Percentiles rank a stretch among this genome's conserved stretches.
Conservation (phyloP, 2,888 invertebrate species). For the Lycaena phlaeas region DNA sequence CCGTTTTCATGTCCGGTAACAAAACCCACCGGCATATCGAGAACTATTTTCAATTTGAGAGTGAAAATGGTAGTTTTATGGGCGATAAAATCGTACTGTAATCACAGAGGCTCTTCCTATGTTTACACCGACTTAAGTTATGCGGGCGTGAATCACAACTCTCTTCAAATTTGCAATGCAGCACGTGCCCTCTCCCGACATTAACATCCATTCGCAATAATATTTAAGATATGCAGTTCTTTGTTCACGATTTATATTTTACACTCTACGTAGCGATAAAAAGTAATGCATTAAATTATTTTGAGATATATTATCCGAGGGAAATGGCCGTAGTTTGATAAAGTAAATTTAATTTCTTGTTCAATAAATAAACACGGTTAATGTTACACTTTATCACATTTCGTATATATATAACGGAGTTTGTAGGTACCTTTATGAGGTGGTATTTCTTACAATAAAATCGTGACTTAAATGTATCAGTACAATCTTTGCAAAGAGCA, state of each 20-base stretch:
- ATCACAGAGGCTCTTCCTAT: neutral
- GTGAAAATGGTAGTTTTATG: neutral
- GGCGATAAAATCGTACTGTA: neutral
- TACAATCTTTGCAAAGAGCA: slow-evolving; percentile 33
- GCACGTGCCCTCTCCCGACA: neutral
- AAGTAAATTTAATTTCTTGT: neutral
- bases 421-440: slow-evolving; percentile 33
- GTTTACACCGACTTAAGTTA: neutral
- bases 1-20: slow-evolving; percentile 52
- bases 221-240: too few relatives aligned
- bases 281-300: neutral
- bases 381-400: neutral
- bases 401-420: slow-evolving; percentile 10
- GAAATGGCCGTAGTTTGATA: too few relatives aligned
- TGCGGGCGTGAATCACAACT: neutral
- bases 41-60: neutral
- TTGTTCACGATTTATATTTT: too few relatives aligned
- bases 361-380: neutral
- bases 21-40: slow-evolving; percentile 10
- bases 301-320: too few relatives aligned
- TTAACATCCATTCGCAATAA: neutral
- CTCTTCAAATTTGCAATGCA: slow-evolving; percentile 4
- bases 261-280: too few relatives aligned
- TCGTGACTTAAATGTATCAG: slow-evolving; percentile 44
- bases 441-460: slow-evolving; percentile 24